A percentile compares a stretch with the other conserved stretches of the same genome.
phyloP scores from a whole-genome alignment of 2,113 vertebrate species.

The Corapipo altera region DNA sequence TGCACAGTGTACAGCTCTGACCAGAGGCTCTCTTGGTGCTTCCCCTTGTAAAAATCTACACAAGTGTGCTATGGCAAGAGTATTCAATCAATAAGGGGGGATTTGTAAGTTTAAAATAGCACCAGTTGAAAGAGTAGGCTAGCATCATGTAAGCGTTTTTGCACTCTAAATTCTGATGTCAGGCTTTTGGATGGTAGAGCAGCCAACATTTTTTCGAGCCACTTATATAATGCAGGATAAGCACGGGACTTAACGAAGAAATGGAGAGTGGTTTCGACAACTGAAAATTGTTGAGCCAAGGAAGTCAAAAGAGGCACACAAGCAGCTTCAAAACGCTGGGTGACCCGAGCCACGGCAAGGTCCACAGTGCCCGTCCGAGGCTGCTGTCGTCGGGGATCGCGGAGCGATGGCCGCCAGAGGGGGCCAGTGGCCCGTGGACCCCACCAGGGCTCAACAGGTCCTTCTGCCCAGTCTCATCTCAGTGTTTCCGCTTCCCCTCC shows the following conservation, averaged over 20 bases:
- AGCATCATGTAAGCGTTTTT: not conserved
- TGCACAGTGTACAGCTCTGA: not conserved
- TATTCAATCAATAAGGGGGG: not conserved
- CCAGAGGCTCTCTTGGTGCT: not conserved
- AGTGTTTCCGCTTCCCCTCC: fast-evolving
- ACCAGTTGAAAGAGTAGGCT: not conserved
- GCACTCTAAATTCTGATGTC: not conserved
- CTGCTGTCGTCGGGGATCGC: not conserved
- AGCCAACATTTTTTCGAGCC: not conserved
- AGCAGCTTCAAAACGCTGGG: fast-evolving
- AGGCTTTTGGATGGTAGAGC: not conserved
- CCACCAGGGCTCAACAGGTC: fast-evolving
- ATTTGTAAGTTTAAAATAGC: constrained; percentile 23
- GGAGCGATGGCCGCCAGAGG: not conserved
- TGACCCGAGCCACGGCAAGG: fast-evolving
- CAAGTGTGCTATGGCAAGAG: not conserved
- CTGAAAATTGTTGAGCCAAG: fast-evolving
- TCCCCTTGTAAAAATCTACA: not conserved
- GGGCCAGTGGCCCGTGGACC: not conserved
- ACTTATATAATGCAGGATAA: not conserved
- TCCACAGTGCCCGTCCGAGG: not conserved
- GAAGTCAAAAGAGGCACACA: fast-evolving
- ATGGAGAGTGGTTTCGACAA: not conserved
- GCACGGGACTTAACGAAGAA: not conserved
- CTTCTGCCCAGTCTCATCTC: fast-evolving